These are phyloP conservation scores for Oopsacas minuta DNA, from an alignment of 37 sponge, comb jelly and placozoan genomes.

Conservation along the genomic window DNA sequence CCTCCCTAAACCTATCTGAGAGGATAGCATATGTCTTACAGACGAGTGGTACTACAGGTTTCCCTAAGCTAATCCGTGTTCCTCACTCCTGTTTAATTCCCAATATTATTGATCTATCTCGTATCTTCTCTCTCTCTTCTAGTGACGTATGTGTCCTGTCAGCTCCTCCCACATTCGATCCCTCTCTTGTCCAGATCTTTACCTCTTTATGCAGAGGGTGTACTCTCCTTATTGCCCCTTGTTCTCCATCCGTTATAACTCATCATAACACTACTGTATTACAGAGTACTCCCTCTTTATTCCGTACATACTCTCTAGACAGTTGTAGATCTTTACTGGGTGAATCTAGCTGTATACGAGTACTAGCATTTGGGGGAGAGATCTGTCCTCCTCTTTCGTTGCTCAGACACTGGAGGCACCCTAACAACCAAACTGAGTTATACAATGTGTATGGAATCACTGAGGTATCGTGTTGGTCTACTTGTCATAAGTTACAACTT, in stretches of 20 bases:
- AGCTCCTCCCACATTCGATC: conserved; percentile 90
- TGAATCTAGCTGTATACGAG: conserved; percentile 29
- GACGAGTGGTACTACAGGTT: conserved; percentile 74
- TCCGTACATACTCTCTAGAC: conserved; percentile 3
- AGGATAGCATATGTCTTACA: conserved; percentile 49
- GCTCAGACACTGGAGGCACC: conserved; percentile 33
- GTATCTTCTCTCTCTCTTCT: conserved; percentile 28
- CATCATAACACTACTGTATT: conserved; percentile 33
- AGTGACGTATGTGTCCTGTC: conserved; percentile 66
- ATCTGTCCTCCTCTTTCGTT: conserved; percentile 28
- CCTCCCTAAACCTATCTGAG: neutral
- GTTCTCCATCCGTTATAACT: conserved; percentile 28
- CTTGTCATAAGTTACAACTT: conserved; percentile 34
- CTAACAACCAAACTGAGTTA: conserved; percentile 41
- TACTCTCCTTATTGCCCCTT: conserved; percentile 50
- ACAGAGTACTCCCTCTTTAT: conserved; percentile 53
- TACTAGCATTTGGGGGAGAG: conserved; percentile 85
- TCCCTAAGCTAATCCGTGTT: conserved; percentile 38
- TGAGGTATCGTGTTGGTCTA: conserved; percentile 87
- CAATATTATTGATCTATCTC: conserved; percentile 56
- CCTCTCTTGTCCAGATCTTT: conserved; percentile 72
- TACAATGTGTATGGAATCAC: conserved; percentile 91
- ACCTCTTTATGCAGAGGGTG: conserved; percentile 48
- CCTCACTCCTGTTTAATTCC: conserved; percentile 85
- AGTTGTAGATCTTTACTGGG: conserved; percentile 27